Evolutionary conservation across 2,888 invertebrate species (phyloP).

Genomic region (Pelosia muscerda): DNA sequence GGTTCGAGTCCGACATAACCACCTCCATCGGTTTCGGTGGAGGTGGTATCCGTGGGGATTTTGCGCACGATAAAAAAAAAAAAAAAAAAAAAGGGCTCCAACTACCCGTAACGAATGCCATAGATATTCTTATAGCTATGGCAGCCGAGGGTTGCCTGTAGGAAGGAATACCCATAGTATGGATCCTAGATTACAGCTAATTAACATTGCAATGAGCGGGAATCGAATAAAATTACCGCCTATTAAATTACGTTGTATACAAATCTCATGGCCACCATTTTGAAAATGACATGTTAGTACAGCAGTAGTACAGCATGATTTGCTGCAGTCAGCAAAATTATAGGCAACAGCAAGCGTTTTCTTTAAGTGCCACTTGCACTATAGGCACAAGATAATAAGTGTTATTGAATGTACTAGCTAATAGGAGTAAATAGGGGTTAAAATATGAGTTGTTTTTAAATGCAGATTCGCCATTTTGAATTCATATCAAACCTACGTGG

Average conservation of each 20-base stretch:
- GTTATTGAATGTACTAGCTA: background rate
- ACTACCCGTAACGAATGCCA: too few relatives aligned
- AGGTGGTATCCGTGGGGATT: too few relatives aligned
- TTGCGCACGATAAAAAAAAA: too few relatives aligned
- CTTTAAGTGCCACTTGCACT: conserved; percentile 14
- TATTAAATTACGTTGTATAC: too few relatives aligned
- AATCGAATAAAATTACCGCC: background rate
- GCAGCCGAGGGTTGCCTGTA: too few relatives aligned
- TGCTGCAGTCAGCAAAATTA: conserved; percentile 26
- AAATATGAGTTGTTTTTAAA: background rate
- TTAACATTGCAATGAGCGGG: too few relatives aligned
- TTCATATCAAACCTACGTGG: background rate
- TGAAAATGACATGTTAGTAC: conserved; percentile 39
- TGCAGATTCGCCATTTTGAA: background rate
- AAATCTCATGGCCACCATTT: conserved; percentile 23
- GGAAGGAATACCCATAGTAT: too few relatives aligned
- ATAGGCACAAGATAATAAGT: conserved; percentile 15
- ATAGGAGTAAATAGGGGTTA: conserved; percentile 1
- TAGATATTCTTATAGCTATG: too few relatives aligned
- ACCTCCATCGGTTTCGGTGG: too few relatives aligned
- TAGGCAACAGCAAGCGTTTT: conserved; percentile 27
- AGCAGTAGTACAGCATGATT: background rate
- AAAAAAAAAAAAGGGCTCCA: too few relatives aligned
- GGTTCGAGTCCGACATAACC: too few relatives aligned
- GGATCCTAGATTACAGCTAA: too few relatives aligned